phyloP scores from a whole-genome alignment of 2,888 invertebrate genomes.

The Tipula helvola region DNA sequence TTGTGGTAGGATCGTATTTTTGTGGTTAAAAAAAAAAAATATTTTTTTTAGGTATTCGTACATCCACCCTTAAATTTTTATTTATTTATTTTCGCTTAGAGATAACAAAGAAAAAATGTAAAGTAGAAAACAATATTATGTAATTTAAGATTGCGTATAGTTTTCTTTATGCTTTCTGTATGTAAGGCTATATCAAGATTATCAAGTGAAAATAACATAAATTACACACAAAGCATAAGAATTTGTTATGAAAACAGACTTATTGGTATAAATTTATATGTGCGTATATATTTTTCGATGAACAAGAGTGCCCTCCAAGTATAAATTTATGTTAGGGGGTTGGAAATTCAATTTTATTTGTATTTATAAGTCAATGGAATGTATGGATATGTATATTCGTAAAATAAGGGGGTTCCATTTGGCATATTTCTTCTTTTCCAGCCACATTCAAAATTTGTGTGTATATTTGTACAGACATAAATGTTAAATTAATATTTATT shows the following conservation, averaged over 20 bases:
- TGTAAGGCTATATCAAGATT: background rate
- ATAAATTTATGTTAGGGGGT: background rate
- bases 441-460: background rate
- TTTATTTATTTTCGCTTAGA: background rate
- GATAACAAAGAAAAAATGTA: background rate
- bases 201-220: background rate
- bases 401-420: background rate
- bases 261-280: background rate
- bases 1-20: background rate
- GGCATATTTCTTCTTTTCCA: background rate
- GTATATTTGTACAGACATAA: background rate
- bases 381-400: no score
- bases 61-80: background rate
- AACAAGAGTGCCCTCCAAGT: background rate
- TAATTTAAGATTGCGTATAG: background rate
- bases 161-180: background rate
- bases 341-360: background rate
- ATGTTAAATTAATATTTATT: background rate
- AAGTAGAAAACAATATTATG: background rate
- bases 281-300: background rate
- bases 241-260: background rate
- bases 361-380: background rate
- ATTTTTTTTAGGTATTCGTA: background rate
- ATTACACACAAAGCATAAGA: background rate
- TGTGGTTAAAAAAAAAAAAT: background rate